Conservation (phyloP, 2,113 vertebrate species). For the Euleptes europaea region DNA sequence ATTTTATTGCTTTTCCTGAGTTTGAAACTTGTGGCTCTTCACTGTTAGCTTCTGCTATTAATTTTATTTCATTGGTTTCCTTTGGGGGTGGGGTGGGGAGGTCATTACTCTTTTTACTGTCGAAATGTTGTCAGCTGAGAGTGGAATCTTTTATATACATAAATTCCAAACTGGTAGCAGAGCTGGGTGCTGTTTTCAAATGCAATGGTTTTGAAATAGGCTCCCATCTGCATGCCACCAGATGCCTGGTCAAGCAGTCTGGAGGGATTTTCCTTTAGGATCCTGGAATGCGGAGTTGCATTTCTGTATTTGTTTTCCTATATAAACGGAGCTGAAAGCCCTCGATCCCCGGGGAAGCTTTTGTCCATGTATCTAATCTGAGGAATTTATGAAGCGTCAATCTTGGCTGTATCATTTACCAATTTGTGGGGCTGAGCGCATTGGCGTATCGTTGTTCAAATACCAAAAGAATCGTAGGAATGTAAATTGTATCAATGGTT, state of each 20-base stretch:
- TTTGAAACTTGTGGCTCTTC: too few species aligned
- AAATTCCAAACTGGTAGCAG: too few species aligned
- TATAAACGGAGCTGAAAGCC: not conserved
- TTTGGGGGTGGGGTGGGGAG: too few species aligned
- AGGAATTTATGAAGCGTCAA: slow-evolving; percentile 29
- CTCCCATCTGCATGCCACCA: not conserved
- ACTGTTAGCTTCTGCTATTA: too few species aligned
- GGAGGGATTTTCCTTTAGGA: slow-evolving; percentile 19
- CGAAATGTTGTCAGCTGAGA: too few species aligned
- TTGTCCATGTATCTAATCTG: slow-evolving; percentile 15
- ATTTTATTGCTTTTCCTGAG: too few species aligned
- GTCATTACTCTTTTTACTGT: too few species aligned
- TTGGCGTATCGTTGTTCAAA: slow-evolving; percentile 40
- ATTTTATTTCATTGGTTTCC: too few species aligned
- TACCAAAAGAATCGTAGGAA: slow-evolving; percentile 47
- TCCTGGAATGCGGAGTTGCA: slow-evolving; percentile 30
- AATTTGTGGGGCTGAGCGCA: slow-evolving; percentile 39
- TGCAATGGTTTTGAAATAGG: not conserved
- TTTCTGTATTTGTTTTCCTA: slow-evolving; percentile 26
- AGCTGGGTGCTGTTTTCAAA: not conserved
- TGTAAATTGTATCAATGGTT: slow-evolving; percentile 51
- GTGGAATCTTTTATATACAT: too few species aligned
- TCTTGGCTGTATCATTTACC: slow-evolving; percentile 36
- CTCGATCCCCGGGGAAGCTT: not conserved
- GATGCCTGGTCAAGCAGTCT: not conserved